phyloP scores from a whole-genome alignment of 2,888 invertebrate genomes.

The Osedax fenrisi region DNA sequence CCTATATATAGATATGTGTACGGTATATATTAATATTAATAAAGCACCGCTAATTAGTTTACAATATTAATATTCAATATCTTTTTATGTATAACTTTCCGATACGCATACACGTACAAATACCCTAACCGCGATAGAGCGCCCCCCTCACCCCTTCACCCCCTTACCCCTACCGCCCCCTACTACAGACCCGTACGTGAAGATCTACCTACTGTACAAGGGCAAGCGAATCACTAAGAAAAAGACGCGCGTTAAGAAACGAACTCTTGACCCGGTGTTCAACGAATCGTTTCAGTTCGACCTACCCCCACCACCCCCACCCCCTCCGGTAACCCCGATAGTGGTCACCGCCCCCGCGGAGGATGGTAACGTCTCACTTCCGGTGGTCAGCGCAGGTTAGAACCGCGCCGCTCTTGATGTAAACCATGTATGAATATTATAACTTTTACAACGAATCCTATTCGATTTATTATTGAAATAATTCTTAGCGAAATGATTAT shows the following conservation, averaged over 20 bases:
- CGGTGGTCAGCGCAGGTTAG: too few relatives aligned
- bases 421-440: too few relatives aligned
- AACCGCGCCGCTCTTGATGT: too few relatives aligned
- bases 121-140: too few relatives aligned
- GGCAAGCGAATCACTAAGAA: slow-evolving; percentile 96
- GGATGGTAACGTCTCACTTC: too few relatives aligned
- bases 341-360: slow-evolving; percentile 83
- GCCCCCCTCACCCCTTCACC: neutral
- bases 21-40: neutral
- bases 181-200: slow-evolving; percentile 75
- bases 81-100: too few relatives aligned
- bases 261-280: slow-evolving; percentile 91
- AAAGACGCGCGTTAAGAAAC: slow-evolving; percentile 95
- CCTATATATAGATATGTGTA: neutral
- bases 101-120: too few relatives aligned
- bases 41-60: too few relatives aligned
- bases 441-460: too few relatives aligned
- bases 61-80: too few relatives aligned
- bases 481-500: too few relatives aligned
- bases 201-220: slow-evolving; percentile 88
- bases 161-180: neutral
- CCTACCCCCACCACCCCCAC: slow-evolving; percentile 57
- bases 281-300: slow-evolving; percentile 98
- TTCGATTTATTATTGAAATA: too few relatives aligned
- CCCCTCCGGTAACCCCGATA: slow-evolving; percentile 59